Base-by-base conservation (phyloP, 2,888 invertebrate species). In the Melipona bicolor region DNA sequence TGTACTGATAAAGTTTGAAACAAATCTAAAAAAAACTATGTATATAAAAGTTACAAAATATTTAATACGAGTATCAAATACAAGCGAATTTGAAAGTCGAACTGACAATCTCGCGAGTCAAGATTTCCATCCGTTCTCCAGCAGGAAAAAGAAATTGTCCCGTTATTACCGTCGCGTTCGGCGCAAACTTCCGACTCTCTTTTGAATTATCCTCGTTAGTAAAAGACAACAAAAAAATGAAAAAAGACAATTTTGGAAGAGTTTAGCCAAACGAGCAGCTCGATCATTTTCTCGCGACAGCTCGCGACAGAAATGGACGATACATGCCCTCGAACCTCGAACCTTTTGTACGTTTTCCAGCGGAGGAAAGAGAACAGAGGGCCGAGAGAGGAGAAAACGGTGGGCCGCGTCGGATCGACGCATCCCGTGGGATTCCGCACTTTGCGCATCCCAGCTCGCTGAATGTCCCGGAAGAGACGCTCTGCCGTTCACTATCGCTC, bases 401-500 rank as follows among this genome's bases (percentile, higher is more conserved):
- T 79, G 61, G 72, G 71, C 52, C 59, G 36, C 36, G 36, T 36
- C 6, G 65, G 79, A 86, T 84, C 84, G 83, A 84, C 88, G 84
- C 83, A 79, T 83, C 88, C 86, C 87, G 84, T 88, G 88, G 88
- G 88, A 88, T 85, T 70, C 73, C 61, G 80, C 80, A 84, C 84
- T 86, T 88, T 83, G 81, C 86, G 77, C 79, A 24, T 72, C 72
- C 68, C 24, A 56, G 49, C 70, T 73, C 81, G 43, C 72, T 89
- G 86, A 89, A 89, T 88, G 85, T 89, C 85, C 89, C 89, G 89
- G 89, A 89, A 89, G 89, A 88, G 77, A 84, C 69, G 79, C 75
- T 74, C 84, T 87, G 71, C 76, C 79, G 77, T 69, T 74, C 61
- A 43, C 76, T 67, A 72, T 83, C 75, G 67, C 50, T 85, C 86